Conservation (phyloP, 2,113 vertebrate species). For the Copsychus sechellarum region DNA sequence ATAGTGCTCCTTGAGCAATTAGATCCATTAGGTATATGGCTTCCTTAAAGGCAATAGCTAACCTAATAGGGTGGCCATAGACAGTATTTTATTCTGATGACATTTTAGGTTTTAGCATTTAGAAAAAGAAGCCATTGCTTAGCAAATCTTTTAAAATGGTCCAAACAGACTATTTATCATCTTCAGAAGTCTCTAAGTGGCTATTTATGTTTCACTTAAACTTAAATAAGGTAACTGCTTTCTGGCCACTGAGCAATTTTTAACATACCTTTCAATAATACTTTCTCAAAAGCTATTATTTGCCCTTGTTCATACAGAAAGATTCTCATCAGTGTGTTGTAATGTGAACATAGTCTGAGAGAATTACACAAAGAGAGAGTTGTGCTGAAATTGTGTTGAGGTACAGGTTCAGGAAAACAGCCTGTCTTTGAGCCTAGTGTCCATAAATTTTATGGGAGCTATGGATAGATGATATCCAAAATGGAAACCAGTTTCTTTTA, state of each 20-base stretch:
- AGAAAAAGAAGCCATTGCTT: slow-evolving; percentile 16
- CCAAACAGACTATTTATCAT: slow-evolving; percentile 23
- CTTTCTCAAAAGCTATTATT: not conserved
- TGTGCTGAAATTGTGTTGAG: not conserved
- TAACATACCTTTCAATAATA: not conserved
- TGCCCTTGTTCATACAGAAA: not conserved
- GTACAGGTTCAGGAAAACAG: not conserved
- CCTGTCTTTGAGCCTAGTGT: not conserved
- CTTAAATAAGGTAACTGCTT: slow-evolving; percentile 15
- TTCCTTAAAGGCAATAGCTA: slow-evolving; percentile 53
- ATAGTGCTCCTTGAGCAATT: slow-evolving; percentile 58
- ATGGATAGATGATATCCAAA: not conserved
- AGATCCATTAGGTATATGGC: slow-evolving; percentile 39
- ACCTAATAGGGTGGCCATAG: slow-evolving; percentile 37
- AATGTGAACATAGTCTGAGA: not conserved
- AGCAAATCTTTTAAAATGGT: slow-evolving; percentile 1
- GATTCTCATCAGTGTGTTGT: not conserved
- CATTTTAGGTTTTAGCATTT: slow-evolving; percentile 57
- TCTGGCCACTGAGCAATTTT: not conserved
- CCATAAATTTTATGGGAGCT: not conserved
- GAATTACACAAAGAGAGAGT: not conserved
- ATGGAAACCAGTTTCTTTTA: not conserved
- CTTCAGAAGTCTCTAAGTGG: not conserved
- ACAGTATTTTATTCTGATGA: slow-evolving; percentile 34
- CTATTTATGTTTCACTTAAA: slow-evolving; percentile 15